Conservation (phyloP, 1,140 invertebrate genomes). For the Drosophila trapezifrons region DNA sequence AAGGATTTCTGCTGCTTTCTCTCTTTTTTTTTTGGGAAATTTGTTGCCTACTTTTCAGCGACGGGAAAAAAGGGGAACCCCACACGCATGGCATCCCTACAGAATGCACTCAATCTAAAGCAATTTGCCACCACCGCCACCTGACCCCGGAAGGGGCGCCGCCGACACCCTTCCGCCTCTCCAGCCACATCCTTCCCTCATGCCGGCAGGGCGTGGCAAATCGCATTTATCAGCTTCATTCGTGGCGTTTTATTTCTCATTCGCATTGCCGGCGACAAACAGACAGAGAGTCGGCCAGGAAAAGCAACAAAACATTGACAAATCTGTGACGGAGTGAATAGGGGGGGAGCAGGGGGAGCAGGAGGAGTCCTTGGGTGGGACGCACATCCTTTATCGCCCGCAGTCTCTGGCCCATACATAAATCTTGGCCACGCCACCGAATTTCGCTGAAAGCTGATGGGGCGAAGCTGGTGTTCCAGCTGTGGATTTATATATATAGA, state of each 20-base stretch:
- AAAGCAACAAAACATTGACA: conserved; percentile 50
- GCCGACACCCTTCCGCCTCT: neutral
- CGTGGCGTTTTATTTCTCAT: conserved; percentile 68
- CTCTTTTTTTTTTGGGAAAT: neutral
- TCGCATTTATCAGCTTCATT: conserved; percentile 77
- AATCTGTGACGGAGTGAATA: conserved; percentile 55
- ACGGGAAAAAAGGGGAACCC: neutral
- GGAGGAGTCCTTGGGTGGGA: conserved; percentile 19
- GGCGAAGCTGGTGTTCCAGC: conserved; percentile 32
- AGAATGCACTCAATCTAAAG: conserved; percentile 55
- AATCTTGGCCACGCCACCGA: conserved; percentile 72
- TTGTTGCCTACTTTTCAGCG: conserved; percentile 28
- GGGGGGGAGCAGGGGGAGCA: neutral
- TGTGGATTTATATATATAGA: neutral
- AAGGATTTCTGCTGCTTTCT: conserved; percentile 12
- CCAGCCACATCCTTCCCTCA: no score
- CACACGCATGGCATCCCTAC: conserved; percentile 8
- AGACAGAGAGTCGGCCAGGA: conserved; percentile 16
- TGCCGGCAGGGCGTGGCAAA: conserved; percentile 59
- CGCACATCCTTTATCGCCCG: conserved; percentile 57
- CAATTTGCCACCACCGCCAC: conserved; percentile 42
- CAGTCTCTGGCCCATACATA: conserved; percentile 36
- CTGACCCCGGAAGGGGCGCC: conserved; percentile 11
- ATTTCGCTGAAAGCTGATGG: conserved; percentile 54
- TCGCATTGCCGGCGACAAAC: conserved; percentile 44